These are phyloP conservation scores for Fragum fragum DNA, from an alignment of 2,888 invertebrate species.

Conservation along the genomic window DNA sequence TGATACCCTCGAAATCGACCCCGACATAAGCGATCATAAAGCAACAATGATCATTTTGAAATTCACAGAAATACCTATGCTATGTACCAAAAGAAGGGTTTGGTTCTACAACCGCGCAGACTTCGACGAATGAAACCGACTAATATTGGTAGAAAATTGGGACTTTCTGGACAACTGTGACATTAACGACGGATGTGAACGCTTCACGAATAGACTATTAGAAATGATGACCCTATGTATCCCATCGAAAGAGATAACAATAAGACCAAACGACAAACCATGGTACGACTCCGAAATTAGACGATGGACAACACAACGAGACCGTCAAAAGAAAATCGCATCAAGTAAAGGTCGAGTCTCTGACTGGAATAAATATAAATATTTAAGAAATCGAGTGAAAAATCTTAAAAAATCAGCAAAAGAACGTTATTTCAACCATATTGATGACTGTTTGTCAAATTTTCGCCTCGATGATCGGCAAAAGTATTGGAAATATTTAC, in stretches of 20 bases:
- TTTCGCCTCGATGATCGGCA: not conserved
- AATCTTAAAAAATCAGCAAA: constrained; percentile 30
- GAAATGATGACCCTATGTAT: constrained; percentile 20
- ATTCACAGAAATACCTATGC: not conserved
- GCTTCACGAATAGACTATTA: not conserved
- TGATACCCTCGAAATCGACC: not conserved
- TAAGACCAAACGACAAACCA: constrained; percentile 32
- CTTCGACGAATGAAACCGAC: constrained; percentile 3
- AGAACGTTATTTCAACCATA: constrained; percentile 5
- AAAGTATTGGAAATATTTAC: constrained; percentile 25
- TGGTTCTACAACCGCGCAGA: constrained; percentile 25
- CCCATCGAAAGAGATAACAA: constrained; percentile 21
- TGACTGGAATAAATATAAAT: constrained; percentile 34
- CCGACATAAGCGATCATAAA: constrained; percentile 25
- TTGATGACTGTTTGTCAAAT: constrained; percentile 7
- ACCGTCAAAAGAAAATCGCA: constrained; percentile 25
- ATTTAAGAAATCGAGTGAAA: constrained; percentile 25
- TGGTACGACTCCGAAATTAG: constrained; percentile 38
- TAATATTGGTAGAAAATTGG: constrained; percentile 12
- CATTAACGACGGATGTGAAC: constrained; percentile 6
- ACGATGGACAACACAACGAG: constrained; percentile 6
- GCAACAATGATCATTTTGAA: constrained; percentile 3
- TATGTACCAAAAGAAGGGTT: constrained; percentile 5
- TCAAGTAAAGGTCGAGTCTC: not conserved
- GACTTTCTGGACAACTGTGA: not conserved